Evolutionary conservation across 2,113 vertebrate genomes (phyloP).

Genomic region (Acanthisitta chloris): DNA sequence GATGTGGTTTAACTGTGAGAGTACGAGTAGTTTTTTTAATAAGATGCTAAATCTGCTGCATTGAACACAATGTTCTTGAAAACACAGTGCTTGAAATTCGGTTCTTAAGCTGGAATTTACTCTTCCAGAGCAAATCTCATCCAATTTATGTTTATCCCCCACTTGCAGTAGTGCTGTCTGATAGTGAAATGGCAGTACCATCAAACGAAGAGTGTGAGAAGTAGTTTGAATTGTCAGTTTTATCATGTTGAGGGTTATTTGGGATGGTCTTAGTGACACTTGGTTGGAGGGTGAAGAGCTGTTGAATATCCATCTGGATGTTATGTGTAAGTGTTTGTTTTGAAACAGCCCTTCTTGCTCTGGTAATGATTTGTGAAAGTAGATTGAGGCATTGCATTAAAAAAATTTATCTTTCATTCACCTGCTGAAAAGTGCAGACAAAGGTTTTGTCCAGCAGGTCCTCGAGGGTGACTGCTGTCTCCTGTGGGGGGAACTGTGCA

Average conservation of each 20-base stretch:
- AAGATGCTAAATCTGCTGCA: not conserved
- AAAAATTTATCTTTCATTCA: not conserved
- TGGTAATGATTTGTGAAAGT: not conserved
- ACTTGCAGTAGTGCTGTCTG: not conserved
- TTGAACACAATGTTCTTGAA: not conserved
- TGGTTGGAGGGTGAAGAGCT: not conserved
- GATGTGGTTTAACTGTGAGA: not conserved
- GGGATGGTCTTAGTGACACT: not conserved
- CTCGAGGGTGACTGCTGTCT: rapidly evolving
- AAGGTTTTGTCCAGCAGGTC: not conserved
- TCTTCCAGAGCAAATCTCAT: not conserved
- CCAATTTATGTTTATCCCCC: not conserved
- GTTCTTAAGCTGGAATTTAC: not conserved
- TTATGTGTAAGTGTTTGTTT: not conserved
- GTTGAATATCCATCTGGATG: not conserved
- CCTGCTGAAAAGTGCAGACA: not conserved
- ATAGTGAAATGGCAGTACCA: not conserved
- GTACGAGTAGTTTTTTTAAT: not conserved
- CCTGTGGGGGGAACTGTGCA: rapidly evolving
- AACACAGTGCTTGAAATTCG: not conserved
- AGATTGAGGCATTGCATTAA: not conserved
- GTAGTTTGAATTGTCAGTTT: not conserved
- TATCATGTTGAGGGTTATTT: not conserved
- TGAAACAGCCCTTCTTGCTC: not conserved
- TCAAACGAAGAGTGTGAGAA: not conserved